Evolutionary conservation across 2,888 invertebrate species (phyloP).

Genomic region (Cryptus armator): DNA sequence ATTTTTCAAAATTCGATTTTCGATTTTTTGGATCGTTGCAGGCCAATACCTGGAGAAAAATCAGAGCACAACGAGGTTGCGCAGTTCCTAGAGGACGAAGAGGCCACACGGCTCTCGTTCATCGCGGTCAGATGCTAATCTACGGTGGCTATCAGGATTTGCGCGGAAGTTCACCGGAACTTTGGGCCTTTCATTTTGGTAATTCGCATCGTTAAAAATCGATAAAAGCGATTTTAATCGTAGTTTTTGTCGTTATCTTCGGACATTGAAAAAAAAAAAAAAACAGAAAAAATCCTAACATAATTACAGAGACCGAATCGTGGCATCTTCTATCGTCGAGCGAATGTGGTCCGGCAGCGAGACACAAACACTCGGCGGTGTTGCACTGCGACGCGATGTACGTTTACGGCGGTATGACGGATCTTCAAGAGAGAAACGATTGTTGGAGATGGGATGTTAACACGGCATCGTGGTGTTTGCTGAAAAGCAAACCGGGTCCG

Average conservation of each 20-base stretch:
- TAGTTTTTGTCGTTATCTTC: neutral
- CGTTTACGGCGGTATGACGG: slow-evolving; percentile 95
- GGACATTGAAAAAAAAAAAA: neutral
- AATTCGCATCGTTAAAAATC: slow-evolving; percentile 72
- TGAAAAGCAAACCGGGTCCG: slow-evolving; percentile 89
- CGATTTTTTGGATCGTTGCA: slow-evolving; percentile 75
- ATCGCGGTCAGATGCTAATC: slow-evolving; percentile 92
- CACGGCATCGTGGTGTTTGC: slow-evolving; percentile 88
- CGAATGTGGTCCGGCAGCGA: slow-evolving; percentile 88
- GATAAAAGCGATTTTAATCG: neutral
- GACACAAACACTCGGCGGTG: slow-evolving; percentile 95
- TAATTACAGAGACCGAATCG: slow-evolving; percentile 90
- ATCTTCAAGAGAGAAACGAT: slow-evolving; percentile 91
- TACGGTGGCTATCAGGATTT: slow-evolving; percentile 96
- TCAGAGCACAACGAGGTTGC: slow-evolving; percentile 87
- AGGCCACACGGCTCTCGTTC: slow-evolving; percentile 93
- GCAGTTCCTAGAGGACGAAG: slow-evolving; percentile 91
- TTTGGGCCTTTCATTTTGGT: slow-evolving; percentile 96
- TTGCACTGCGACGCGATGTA: slow-evolving; percentile 92
- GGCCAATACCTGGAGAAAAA: slow-evolving; percentile 88
- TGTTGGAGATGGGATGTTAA: slow-evolving; percentile 92
- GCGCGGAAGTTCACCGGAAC: slow-evolving; percentile 92
- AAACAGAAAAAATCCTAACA: too few relatives aligned
- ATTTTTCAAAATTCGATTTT: neutral
- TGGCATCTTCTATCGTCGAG: slow-evolving; percentile 89